Evolutionary conservation across 2,797 vertebrate species (phyloP).

Genomic region (Dallia pectoralis): DNA sequence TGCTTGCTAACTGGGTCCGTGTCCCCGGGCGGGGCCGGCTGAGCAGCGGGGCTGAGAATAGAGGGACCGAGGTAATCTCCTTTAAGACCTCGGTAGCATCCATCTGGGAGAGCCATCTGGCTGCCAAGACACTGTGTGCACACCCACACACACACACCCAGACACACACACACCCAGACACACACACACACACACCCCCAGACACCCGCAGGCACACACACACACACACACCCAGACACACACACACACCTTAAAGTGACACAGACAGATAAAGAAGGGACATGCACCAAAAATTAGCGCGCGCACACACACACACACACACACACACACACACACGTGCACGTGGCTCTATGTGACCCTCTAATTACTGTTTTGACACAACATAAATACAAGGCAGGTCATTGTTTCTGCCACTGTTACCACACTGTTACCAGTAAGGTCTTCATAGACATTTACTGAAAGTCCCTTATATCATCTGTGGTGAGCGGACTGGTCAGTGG

Average conservation of each 20-base stretch:
- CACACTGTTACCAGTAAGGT: not conserved
- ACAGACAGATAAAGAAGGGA: not conserved
- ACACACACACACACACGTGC: not conserved
- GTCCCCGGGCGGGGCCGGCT: slow-evolving; percentile 42
- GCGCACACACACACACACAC: slow-evolving; percentile 3
- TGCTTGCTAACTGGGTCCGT: slow-evolving; percentile 63
- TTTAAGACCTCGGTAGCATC: slow-evolving; percentile 77
- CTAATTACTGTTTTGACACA: not conserved
- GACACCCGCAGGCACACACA: too few species aligned
- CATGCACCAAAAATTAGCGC: too few species aligned
- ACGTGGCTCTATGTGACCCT: not conserved
- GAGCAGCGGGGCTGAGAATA: slow-evolving; percentile 71
- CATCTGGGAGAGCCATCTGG: slow-evolving; percentile 88
- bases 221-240: not conserved
- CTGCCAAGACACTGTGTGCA: slow-evolving; percentile 26
- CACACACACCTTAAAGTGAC: not conserved
- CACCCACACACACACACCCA: not conserved
- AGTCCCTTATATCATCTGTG: not conserved
- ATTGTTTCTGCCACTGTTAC: not conserved
- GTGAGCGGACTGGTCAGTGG: not conserved
- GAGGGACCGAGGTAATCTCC: slow-evolving; percentile 77
- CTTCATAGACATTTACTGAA: not conserved
- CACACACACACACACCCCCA: not conserved
- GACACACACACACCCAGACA: slow-evolving; percentile 1
- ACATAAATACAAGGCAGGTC: not conserved